Evolutionary conservation across 2,113 vertebrate genomes (phyloP).

Genomic region (Scomber colias): DNA sequence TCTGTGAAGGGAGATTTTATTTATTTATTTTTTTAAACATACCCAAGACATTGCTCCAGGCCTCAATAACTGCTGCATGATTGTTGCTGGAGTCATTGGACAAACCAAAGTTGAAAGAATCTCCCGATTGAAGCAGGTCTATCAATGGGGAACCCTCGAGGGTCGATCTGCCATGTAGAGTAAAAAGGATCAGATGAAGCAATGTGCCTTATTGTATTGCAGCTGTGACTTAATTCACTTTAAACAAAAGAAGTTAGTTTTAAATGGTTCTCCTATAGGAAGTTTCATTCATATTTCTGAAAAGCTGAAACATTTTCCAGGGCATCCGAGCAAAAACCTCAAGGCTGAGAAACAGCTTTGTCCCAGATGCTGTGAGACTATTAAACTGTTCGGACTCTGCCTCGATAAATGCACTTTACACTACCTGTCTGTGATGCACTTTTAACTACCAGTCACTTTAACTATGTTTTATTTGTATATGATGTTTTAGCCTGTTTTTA

Average conservation of each 20-base stretch:
- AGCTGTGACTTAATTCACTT: neutral
- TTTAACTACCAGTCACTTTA: too few species aligned
- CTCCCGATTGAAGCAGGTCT: conserved; percentile 24
- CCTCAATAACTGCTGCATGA: conserved; percentile 31
- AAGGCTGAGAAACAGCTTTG: too few species aligned
- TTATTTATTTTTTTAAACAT: conserved; percentile 16
- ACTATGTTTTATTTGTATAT: too few species aligned
- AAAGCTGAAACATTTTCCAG: neutral
- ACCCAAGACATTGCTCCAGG: conserved; percentile 74
- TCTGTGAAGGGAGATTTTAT: neutral
- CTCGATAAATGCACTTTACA: too few species aligned
- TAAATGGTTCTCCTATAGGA: neutral
- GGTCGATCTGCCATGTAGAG: conserved; percentile 60
- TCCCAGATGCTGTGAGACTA: too few species aligned
- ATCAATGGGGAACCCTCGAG: neutral
- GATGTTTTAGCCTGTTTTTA: too few species aligned
- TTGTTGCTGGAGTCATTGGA: conserved; percentile 12
- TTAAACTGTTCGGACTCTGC: too few species aligned
- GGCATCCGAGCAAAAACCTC: neutral
- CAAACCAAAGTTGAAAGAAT: conserved; percentile 32
- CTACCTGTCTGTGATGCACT: too few species aligned
- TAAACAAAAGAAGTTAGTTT: neutral
- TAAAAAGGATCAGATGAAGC: conserved; percentile 5
- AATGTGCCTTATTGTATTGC: neutral
- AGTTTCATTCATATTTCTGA: neutral